Evolutionary conservation across 1,140 invertebrate species (phyloP), one percentile per base, ranked within the genome.

Genomic region (Zeugodacus cucurbitae): DNA sequence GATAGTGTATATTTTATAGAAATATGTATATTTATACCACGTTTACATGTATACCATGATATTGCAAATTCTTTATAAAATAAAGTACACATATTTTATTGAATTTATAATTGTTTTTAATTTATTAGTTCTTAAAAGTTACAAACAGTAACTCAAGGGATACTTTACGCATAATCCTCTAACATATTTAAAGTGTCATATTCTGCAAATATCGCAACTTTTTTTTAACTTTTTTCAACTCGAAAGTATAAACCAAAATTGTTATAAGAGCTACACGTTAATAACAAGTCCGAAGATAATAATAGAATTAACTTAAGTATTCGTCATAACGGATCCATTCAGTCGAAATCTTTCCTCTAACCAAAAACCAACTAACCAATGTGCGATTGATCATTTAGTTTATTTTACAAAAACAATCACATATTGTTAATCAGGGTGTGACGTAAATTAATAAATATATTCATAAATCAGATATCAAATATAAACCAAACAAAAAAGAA

Each of bases 31-130:
- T 87, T 62, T 87, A 87, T 87, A 58, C 17, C 32, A 64, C 62
- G 32, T 64, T 37, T 62, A 59, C 29, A 58, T 87, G 54, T 87
- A 34, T 22, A 87, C n/a, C 54, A n/a, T n/a, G 34, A 29, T 34
- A 32, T 57, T 48, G 26, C 3, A 34, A 87, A 57, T 85, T 85
- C 57, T 54, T 29, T 62, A 87, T 29, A 41, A 54, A 62, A 87
- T 64, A 87, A 87, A 87, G 17, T 86, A 58, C 58, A 64, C 86
- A 59, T 87, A 41, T 59, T 86, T 86, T 59, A 34, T 59, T 86
- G 48, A 86, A 41, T 59, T 86, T 82, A 2, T n/a, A 48, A 6
- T 29, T 29, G 37, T 48, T 26, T 82, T 41, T 37, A 82, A 29
- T 82, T 82, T 41, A 74, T 74, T 82, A 26, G 41, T 48, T 48